Conservation (phyloP, 2,888 invertebrate genomes). For the Acleris emargana region DNA sequence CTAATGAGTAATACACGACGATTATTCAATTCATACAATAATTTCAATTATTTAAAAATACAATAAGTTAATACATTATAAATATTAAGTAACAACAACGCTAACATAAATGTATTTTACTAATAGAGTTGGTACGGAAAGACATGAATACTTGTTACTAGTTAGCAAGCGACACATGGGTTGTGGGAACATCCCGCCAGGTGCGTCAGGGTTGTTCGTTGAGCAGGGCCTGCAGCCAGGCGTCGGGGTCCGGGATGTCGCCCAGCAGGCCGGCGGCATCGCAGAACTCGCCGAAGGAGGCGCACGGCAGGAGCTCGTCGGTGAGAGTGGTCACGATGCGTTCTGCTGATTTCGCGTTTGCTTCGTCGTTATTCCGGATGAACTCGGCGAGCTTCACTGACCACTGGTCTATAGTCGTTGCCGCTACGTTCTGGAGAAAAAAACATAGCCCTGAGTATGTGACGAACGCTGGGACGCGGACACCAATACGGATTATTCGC, state of each 20-base stretch:
- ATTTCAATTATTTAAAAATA: conserved; percentile 8
- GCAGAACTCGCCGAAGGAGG: conserved; percentile 95
- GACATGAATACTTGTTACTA: conserved; percentile 2
- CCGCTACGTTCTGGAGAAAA: conserved; percentile 85
- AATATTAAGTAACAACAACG: conserved; percentile 14
- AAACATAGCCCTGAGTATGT: too few species aligned
- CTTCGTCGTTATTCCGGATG: conserved; percentile 96
- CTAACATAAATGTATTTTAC: conserved; percentile 3
- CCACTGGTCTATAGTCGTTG: conserved; percentile 92
- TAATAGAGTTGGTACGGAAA: conserved; percentile 2
- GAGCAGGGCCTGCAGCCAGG: conserved; percentile 61
- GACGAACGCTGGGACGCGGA: too few species aligned
- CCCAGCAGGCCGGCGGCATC: conserved; percentile 93
- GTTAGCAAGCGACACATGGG: background rate
- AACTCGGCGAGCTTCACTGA: conserved; percentile 94
- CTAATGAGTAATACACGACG: conserved; percentile 7
- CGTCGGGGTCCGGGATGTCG: conserved; percentile 86
- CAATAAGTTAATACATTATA: conserved; percentile 21
- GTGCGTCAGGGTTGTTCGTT: conserved; percentile 66
- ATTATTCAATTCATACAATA: conserved; percentile 3
- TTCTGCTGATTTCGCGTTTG: conserved; percentile 94
- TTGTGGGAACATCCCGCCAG: background rate
- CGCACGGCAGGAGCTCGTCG: conserved; percentile 94
- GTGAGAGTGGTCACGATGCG: conserved; percentile 91
- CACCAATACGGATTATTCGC: too few species aligned